These are phyloP conservation scores for Tenualosa thibaudeaui DNA, from an alignment of 2,797 vertebrate genomes.

Conservation along the genomic window DNA sequence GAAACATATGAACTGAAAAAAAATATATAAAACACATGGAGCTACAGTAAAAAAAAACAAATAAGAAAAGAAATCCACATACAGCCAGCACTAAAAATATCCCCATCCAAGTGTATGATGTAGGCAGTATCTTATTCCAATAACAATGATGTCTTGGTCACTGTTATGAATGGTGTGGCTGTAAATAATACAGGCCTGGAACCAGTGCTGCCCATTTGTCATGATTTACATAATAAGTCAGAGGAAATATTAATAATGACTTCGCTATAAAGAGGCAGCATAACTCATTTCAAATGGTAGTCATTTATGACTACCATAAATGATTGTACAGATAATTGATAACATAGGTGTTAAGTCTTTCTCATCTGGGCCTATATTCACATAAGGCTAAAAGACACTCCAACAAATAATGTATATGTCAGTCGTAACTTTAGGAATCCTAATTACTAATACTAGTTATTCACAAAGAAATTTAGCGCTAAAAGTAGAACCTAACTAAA, in stretches of 20 bases:
- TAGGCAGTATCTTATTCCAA: neutral
- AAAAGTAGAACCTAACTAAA: too few relatives aligned
- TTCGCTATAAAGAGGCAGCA: neutral
- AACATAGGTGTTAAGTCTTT: neutral
- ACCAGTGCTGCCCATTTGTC: neutral
- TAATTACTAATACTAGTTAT: too few relatives aligned
- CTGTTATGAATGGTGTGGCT: neutral
- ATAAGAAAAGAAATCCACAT: neutral
- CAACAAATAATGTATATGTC: too few relatives aligned
- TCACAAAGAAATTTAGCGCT: too few relatives aligned
- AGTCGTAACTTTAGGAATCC: too few relatives aligned
- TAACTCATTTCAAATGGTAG: slow-evolving; percentile 16
- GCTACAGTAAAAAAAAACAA: neutral
- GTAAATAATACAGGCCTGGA: neutral
- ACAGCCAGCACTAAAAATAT: neutral
- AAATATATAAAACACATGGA: neutral
- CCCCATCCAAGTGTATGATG: neutral
- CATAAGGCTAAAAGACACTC: too few relatives aligned
- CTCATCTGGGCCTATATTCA: neutral
- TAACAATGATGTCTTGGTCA: neutral
- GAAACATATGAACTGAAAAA: neutral
- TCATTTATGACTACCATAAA: neutral
- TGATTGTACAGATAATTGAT: neutral
- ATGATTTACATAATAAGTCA: neutral
- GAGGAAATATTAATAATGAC: neutral